These are phyloP conservation scores for Lamellibrachia luymesi DNA, from an alignment of 1,140 invertebrate species.

Conservation along the genomic window DNA sequence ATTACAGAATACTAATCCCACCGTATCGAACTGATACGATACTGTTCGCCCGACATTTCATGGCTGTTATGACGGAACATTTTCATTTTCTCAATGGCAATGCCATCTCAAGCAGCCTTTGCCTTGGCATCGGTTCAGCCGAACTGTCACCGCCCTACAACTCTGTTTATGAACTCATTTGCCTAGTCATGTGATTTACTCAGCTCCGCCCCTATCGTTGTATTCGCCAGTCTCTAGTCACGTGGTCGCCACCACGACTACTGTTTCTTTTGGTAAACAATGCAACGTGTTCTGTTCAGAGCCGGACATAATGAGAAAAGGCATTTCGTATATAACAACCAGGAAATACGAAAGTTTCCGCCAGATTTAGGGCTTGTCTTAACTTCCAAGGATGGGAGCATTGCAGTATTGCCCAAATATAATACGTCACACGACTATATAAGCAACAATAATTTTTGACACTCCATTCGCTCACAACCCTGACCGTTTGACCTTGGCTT, in stretches of 20 bases:
- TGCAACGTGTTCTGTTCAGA: neutral
- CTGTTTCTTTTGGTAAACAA: conserved; percentile 6
- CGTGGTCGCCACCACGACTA: neutral
- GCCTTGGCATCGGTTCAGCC: neutral
- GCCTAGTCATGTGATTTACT: neutral
- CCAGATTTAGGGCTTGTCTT: too few species aligned
- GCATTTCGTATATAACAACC: neutral
- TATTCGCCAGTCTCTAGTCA: neutral
- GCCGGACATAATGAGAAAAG: neutral
- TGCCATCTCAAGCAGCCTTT: neutral
- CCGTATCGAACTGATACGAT: neutral
- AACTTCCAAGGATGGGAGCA: too few species aligned
- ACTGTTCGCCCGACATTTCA: neutral
- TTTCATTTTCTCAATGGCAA: neutral
- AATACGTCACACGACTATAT: too few species aligned
- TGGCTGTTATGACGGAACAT: neutral
- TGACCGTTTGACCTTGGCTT: too few species aligned
- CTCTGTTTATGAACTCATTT: conserved; percentile 5
- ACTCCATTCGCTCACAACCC: too few species aligned
- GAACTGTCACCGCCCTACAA: conserved; percentile 3
- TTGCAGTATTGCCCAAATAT: too few species aligned
- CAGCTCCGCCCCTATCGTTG: conserved; percentile 2
- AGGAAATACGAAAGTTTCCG: too few species aligned
- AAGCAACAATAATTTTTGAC: too few species aligned
- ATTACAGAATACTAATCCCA: neutral